phyloP scores from a whole-genome alignment of 2,888 invertebrate genomes.

The Hydrotaea diabolus region DNA sequence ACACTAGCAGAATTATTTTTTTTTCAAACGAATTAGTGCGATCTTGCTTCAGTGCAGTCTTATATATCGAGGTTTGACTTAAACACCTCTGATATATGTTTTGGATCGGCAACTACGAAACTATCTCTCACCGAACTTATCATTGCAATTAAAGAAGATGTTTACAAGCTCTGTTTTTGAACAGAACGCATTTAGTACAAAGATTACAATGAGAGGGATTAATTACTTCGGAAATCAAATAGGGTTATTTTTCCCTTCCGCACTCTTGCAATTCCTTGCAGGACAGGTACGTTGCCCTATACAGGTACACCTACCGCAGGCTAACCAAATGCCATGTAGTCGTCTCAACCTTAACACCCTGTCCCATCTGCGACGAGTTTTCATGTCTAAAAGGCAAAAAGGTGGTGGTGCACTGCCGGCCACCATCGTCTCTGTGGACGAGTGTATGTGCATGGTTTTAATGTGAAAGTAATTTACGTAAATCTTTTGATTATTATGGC shows the following conservation, averaged over 20 bases:
- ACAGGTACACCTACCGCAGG: not conserved
- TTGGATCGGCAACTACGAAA: no score
- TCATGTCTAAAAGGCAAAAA: not conserved
- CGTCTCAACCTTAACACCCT: no score
- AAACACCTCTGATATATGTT: no score
- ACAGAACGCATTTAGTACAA: not conserved
- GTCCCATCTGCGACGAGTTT: not conserved
- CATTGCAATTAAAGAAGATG: no score
- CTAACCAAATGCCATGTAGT: no score
- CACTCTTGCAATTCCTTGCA: not conserved
- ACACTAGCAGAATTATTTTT: no score
- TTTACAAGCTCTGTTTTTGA: not conserved
- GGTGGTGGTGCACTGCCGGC: not conserved
- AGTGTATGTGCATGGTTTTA: slow-evolving; percentile 71
- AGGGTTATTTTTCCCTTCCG: not conserved
- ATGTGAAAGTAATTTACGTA: slow-evolving; percentile 75
- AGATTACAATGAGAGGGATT: slow-evolving; percentile 72
- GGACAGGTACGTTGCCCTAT: no score
- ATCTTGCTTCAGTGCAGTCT: no score
- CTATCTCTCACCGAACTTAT: no score
- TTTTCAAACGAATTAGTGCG: no score
- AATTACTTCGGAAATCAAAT: slow-evolving; percentile 69
- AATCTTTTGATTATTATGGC: slow-evolving; percentile 67
- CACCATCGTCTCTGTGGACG: not conserved
- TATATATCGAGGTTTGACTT: no score